phyloP scores from a whole-genome alignment of 1,140 invertebrate species.

The Philotrypesis tridentata region DNA sequence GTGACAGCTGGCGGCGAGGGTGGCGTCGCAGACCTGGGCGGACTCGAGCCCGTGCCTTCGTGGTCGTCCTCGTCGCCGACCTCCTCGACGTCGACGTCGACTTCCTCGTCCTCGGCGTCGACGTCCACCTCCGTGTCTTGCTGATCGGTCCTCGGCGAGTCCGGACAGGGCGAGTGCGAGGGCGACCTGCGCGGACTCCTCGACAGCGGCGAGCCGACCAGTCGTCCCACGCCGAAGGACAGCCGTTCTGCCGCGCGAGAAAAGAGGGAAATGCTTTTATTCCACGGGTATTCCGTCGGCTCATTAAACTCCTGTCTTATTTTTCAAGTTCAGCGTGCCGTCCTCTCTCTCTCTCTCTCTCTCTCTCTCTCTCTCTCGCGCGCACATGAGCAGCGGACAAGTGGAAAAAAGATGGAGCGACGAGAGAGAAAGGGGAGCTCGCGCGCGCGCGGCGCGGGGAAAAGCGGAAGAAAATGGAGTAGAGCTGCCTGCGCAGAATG shows the following conservation, averaged over 20 bases:
- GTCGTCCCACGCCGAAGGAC: conserved; percentile 70
- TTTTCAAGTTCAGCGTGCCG: background rate
- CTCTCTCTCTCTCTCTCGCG: background rate
- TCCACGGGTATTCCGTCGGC: too few species aligned
- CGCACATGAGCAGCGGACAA: background rate
- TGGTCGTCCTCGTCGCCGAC: conserved; percentile 70
- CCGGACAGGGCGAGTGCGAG: conserved; percentile 66
- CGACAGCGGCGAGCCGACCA: conserved; percentile 69
- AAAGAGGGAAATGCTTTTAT: background rate
- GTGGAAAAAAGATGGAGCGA: too few species aligned
- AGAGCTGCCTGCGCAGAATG: background rate
- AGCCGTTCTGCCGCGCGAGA: conserved; percentile 62
- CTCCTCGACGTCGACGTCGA: conserved; percentile 71
- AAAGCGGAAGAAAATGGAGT: conserved; percentile 9
- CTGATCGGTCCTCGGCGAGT: conserved; percentile 63
- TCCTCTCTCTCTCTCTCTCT: background rate
- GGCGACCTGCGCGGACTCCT: conserved; percentile 66
- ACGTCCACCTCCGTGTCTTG: conserved; percentile 68
- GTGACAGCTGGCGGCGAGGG: conserved; percentile 59
- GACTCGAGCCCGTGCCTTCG: conserved; percentile 63
- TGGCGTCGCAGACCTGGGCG: conserved; percentile 65
- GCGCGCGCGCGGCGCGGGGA: background rate
- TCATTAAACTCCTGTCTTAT: background rate
- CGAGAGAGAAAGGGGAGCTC: too few species aligned
- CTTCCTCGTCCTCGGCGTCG: conserved; percentile 68